phyloP scores from a whole-genome alignment of 2,888 invertebrate genomes.

The Hyalella azteca region DNA sequence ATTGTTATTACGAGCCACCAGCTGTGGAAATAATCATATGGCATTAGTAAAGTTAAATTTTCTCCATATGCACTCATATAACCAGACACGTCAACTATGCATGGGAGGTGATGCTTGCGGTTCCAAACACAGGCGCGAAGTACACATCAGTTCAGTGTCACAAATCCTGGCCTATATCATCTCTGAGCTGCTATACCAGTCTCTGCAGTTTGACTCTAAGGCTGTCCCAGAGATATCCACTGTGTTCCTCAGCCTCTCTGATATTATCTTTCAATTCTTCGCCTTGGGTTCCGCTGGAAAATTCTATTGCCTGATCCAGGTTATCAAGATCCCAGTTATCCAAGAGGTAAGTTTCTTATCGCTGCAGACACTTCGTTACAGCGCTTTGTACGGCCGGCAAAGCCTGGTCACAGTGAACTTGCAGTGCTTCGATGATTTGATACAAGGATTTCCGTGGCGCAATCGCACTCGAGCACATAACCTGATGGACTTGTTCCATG shows the following conservation, averaged over 20 bases:
- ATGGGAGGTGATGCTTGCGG: too few species aligned
- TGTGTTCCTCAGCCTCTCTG: neutral
- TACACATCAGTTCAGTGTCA: too few species aligned
- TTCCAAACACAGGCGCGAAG: too few species aligned
- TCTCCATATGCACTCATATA: too few species aligned
- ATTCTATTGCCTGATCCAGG: neutral
- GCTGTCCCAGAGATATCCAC: slow-evolving; percentile 8
- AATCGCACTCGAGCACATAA: neutral
- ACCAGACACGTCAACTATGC: too few species aligned
- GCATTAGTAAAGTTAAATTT: too few species aligned
- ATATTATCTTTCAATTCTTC: neutral
- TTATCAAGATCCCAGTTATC: neutral
- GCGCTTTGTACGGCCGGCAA: neutral
- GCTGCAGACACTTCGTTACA: neutral
- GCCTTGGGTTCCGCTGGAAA: neutral
- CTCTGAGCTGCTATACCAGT: neutral
- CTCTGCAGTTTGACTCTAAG: neutral
- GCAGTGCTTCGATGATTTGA: neutral
- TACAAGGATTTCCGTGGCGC: neutral
- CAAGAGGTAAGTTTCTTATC: neutral
- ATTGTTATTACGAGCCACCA: too few species aligned
- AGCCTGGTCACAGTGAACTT: neutral
- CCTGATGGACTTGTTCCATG: neutral
- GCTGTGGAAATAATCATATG: too few species aligned
- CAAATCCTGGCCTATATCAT: neutral